Evolutionary conservation across 1,140 invertebrate species (phyloP).

Genomic region (Bradynema listronoti): DNA sequence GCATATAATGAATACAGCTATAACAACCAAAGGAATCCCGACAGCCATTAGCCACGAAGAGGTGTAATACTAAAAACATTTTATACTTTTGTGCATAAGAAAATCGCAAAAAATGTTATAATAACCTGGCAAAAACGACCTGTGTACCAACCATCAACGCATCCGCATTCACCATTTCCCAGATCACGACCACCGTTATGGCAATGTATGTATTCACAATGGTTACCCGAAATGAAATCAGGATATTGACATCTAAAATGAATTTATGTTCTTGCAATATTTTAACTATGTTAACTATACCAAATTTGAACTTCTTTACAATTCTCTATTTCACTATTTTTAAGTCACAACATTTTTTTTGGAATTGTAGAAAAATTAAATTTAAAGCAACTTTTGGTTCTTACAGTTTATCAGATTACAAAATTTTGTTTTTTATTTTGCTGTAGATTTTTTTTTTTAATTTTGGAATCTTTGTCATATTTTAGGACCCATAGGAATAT

Average conservation of each 20-base stretch:
- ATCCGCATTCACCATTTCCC: slow-evolving; percentile 27
- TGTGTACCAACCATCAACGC: slow-evolving; percentile 40
- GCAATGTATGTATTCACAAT: slow-evolving; percentile 44
- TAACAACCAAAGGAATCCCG: slow-evolving; percentile 36
- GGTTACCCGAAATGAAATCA: slow-evolving; percentile 38
- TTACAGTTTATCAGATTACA: no score
- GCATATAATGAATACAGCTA: slow-evolving; percentile 42
- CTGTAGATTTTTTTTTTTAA: no score
- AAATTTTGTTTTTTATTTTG: no score
- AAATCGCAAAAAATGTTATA: slow-evolving; percentile 1
- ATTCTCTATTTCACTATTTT: no score
- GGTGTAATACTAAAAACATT: slow-evolving; percentile 33
- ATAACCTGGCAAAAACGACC: slow-evolving; percentile 44
- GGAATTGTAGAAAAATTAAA: no score
- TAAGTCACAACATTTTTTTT: no score
- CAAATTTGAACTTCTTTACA: slow-evolving; percentile 12
- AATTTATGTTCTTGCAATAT: background rate
- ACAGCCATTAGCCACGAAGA: slow-evolving; percentile 44
- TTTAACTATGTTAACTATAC: no score
- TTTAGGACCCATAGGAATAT: no score
- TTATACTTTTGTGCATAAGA: background rate
- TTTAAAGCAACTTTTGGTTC: no score
- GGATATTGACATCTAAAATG: slow-evolving; percentile 34
- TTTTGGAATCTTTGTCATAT: no score
- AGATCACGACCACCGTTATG: slow-evolving; percentile 31